Evolutionary conservation across 2,888 invertebrate genomes (phyloP).

Genomic region (Apodemia mormo): DNA sequence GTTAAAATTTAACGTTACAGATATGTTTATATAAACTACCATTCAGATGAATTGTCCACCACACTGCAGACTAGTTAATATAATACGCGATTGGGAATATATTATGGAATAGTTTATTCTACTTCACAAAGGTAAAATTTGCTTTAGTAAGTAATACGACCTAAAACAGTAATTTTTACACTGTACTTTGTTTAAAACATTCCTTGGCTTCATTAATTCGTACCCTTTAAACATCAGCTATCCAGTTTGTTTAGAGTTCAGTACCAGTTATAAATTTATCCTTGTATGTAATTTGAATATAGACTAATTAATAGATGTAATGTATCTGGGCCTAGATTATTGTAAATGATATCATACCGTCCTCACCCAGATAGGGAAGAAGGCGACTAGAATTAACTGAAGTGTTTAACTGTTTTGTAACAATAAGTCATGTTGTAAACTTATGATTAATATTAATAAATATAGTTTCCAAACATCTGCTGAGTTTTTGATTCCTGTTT

Average conservation of each 20-base stretch:
- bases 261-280: neutral
- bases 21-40: too few species aligned
- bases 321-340: constrained; percentile 75
- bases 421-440: constrained; percentile 79
- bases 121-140: too few species aligned
- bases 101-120: too few species aligned
- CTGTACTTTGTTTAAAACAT: too few species aligned
- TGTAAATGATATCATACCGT: constrained; percentile 78
- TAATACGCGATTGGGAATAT: too few species aligned
- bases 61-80: too few species aligned
- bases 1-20: too few species aligned
- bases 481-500: neutral
- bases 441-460: constrained; percentile 75
- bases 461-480: constrained; percentile 69
- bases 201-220: too few species aligned
- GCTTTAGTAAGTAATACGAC: too few species aligned
- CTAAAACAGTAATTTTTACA: too few species aligned
- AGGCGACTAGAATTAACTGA: constrained; percentile 69
- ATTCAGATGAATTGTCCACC: too few species aligned
- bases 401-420: constrained; percentile 77
- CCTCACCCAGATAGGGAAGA: constrained; percentile 77
- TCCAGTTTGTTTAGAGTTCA: neutral
- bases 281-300: constrained; percentile 11
- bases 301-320: constrained; percentile 32
- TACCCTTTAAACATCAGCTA: neutral